phyloP scores from a whole-genome alignment of 2,113 vertebrate species.

The Reinhardtius hippoglossoides region DNA sequence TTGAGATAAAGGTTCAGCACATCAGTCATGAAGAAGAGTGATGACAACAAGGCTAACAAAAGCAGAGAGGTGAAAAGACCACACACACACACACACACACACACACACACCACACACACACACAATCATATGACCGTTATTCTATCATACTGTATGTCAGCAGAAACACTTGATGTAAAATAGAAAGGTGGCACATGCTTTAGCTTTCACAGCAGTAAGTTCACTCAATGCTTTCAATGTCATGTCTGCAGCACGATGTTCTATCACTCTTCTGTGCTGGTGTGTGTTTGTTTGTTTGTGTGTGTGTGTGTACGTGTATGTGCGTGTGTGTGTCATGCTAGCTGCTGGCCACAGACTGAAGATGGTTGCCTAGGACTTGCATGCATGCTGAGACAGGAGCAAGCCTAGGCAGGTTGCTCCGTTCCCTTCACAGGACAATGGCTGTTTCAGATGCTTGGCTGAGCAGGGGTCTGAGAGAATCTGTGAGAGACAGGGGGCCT shows the following conservation, averaged over 20 bases:
- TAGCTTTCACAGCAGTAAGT: not conserved
- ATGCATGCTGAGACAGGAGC: constrained; percentile 54
- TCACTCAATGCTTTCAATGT: constrained; percentile 8
- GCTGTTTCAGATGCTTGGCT: constrained; percentile 49
- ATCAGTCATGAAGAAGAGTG: no score
- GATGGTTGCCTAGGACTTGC: constrained; percentile 57
- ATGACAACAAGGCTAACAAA: not conserved
- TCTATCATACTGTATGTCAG: constrained; percentile 18
- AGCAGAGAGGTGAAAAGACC: not conserved
- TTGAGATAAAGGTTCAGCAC: constrained; percentile 50
- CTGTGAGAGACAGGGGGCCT: constrained; percentile 30
- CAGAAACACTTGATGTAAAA: constrained; percentile 20
- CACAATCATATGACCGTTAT: constrained; percentile 7
- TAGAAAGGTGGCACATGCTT: not conserved
- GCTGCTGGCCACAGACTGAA: constrained; percentile 33
- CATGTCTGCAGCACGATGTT: constrained; percentile 27
- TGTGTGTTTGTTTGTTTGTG: not conserved
- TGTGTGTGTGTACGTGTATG: not conserved
- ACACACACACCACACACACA: not conserved
- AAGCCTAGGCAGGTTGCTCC: constrained; percentile 63
- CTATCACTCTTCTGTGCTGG: not conserved
- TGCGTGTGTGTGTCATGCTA: not conserved
- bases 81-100: not conserved
- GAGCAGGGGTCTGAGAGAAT: constrained; percentile 46
- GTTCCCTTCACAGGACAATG: constrained; percentile 53